Evolutionary conservation across 2,113 vertebrate genomes (phyloP), one percentile per base, ranked within the genome.

Genomic region (Entelurus aequoreus): DNA sequence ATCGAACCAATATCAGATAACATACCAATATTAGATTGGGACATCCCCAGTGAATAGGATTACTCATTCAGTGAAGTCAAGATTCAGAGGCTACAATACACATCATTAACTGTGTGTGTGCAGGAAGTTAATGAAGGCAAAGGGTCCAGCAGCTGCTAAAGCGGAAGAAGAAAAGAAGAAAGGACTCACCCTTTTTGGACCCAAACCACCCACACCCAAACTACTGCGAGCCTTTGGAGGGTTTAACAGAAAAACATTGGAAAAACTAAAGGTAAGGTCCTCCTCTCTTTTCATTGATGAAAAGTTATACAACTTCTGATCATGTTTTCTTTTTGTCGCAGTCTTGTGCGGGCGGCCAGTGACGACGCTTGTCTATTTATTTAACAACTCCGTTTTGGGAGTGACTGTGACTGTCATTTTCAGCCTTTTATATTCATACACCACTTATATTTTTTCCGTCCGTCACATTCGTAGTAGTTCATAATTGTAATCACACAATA

Each of bases 81-180:
- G 28, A 28, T 28, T 28, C 28, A 28, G 28, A 28, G 28, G 28
- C 28, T 28, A 28, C 28, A 28, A 28, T 28, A 28, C 28, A 28
- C 28, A 28, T 28, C 28, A 28, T 28, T 28, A 28, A 28, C 28
- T 70, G 40, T 73, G 38, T 60, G 36, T 52, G 7, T 63, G 48
- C 40, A 98, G 94, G 76, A 91, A 91, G 59, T 88, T 97, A 19
- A 87, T 94, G 76, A 93, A 93, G 64, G 83, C 93, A 36, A 94
- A 95, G 52, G 91, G 87, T 47, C 92, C 92, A 0, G 80, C 83
- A 51, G 54, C 79, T 66, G 72, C 13, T 46, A 79, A 87, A 67
- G 83, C 59, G 4, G 89, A 90, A 0, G 72, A 84, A 48, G 73
- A 75, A 0, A 86, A 87, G 69, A 87, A 81, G 66, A 92, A 87